These are phyloP conservation scores for Felis catus DNA, from an alignment of 2,113 vertebrate species.

Conservation along the genomic window DNA sequence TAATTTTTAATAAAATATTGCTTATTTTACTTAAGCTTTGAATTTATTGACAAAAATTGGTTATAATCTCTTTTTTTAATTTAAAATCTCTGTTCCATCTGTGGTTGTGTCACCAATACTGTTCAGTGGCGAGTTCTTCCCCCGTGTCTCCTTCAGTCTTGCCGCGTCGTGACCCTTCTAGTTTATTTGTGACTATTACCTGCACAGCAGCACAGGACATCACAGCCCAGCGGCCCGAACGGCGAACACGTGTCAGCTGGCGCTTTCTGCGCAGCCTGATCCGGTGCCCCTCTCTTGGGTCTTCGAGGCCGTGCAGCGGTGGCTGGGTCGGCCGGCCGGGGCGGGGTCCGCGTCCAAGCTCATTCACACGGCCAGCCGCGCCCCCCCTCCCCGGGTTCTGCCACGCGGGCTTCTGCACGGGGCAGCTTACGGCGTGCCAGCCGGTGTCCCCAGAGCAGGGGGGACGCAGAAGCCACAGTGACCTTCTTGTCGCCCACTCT, in stretches of 20 bases:
- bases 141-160: rapidly evolving
- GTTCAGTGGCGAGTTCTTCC: background rate
- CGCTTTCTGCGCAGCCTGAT: background rate
- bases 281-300: background rate
- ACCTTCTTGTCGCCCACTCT: background rate
- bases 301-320: too few relatives aligned
- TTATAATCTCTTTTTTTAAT: background rate
- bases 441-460: background rate
- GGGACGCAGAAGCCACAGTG: background rate
- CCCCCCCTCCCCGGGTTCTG: background rate
- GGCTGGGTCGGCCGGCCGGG: too few relatives aligned
- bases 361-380: background rate
- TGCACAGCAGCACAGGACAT: background rate
- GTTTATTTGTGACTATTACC: too few relatives aligned
- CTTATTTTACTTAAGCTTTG: background rate
- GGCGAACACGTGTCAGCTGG: too few relatives aligned
- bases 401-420: background rate
- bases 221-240: background rate
- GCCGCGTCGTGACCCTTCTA: background rate
- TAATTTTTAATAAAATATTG: background rate
- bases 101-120: too few relatives aligned
- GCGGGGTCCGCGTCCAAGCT: background rate
- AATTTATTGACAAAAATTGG: background rate
- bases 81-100: background rate
- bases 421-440: too few relatives aligned